Conservation (phyloP, 2,888 invertebrate genomes). For the Limnephilus auricula region DNA sequence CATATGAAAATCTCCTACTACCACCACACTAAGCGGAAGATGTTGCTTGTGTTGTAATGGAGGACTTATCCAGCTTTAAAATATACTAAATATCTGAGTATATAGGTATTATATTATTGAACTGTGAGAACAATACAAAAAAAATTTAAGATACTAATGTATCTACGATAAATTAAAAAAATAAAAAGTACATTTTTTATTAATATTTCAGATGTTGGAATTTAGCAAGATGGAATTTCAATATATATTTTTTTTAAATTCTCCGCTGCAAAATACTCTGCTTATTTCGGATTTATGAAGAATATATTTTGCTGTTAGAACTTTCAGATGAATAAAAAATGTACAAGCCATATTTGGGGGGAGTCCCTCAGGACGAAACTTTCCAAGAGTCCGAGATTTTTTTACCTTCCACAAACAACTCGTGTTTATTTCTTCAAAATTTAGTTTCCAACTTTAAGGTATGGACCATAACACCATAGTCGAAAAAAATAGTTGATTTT, state of each 20-base stretch:
- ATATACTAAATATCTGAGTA: too few relatives aligned
- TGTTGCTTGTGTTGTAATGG: too few relatives aligned
- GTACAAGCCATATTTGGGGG: conserved; percentile 48
- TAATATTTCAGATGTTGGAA: too few relatives aligned
- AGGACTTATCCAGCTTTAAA: too few relatives aligned
- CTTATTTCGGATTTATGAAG: background rate
- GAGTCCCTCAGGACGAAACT: conserved; percentile 47
- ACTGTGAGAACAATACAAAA: too few relatives aligned
- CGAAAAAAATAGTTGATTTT: background rate
- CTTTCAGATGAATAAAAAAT: conserved; percentile 62
- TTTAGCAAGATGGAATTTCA: background rate
- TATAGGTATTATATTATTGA: too few relatives aligned
- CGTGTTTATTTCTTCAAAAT: conserved; percentile 45
- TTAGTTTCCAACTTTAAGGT: background rate
- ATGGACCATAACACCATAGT: background rate
- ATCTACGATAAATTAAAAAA: too few relatives aligned
- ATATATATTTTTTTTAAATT: background rate
- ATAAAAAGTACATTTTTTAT: too few relatives aligned
- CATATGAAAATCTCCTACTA: too few relatives aligned
- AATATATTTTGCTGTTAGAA: conserved; percentile 43
- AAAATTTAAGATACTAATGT: too few relatives aligned
- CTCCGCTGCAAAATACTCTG: background rate
- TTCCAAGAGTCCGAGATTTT: conserved; percentile 54
- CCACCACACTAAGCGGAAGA: too few relatives aligned
- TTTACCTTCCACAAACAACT: conserved; percentile 55